Base-by-base conservation (phyloP, 2,797 vertebrate genomes). In the Australoheros facetus region DNA sequence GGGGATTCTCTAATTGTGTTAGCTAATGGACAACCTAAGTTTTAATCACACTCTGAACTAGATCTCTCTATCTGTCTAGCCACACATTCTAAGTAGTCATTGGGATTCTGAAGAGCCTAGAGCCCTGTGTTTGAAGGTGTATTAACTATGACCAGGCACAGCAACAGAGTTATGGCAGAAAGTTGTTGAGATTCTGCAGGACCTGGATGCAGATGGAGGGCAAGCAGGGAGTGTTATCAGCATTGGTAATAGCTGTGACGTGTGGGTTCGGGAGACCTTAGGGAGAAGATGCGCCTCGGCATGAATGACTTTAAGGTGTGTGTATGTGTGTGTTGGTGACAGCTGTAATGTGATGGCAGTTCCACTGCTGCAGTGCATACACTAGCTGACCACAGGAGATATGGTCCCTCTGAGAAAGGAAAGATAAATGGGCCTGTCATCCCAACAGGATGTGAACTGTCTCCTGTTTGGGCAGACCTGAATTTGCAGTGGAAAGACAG, bases 381-480 rank as follows among this genome's bases (percentile, higher is more conserved):
- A 83, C 83, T 84, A 78, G 88, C 91, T 95, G 94, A 91, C 87
- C 86, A 85, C 85, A 78, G 79, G 88, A 95, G 94, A 95, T 93
- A 94, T 6, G 84, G 83, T 84, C 77, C 86, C 89, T 87, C 74
- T 64, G 93, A 91, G 91, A 86, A 90, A 74, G 51, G 85, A 85
- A 87, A 92, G 95, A 96, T 93, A 94, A 95, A 96, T 94, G 91
- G 91, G 92, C 77, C 92, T 96, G 95, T 95, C 95, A 95, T 79
- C 78, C 70, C 12, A 78, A 85, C 91, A 85, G 89, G 89, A 93
- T 92, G 92, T 89, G 86, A 93, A 89, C 91, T 91, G 92, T 93
- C 93, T 92, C 62, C 74, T 81, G 82, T 81, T 91, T 85, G 91
- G 62, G 69, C 74, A 79, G 73, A 82, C 72, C 75, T 77, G 78